Percentiles rank a stretch among this genome's conserved stretches.
These are phyloP conservation scores for Gasteruption jaculator DNA, from an alignment of 2,888 invertebrate genomes.

Conservation along the genomic window DNA sequence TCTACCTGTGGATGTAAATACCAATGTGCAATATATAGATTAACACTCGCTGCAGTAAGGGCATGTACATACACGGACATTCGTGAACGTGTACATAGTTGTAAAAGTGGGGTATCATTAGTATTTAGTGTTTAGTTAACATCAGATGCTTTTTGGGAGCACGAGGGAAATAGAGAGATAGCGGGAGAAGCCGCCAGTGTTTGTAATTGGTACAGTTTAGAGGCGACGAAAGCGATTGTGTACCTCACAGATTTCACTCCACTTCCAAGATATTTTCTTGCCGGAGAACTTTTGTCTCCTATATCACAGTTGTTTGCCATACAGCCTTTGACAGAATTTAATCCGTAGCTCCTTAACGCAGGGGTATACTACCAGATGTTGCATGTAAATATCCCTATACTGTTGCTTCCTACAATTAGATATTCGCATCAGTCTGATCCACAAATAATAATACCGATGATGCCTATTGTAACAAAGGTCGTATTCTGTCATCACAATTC, in stretches of 20 bases:
- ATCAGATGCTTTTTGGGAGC: constrained; percentile 35
- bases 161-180: constrained; percentile 6
- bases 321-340: too few species aligned
- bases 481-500: too few species aligned
- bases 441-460: constrained; percentile 41
- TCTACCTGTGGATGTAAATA: too few species aligned
- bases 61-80: too few species aligned
- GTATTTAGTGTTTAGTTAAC: constrained; percentile 50
- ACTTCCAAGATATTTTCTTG: constrained; percentile 24
- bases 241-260: constrained; percentile 45
- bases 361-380: constrained; percentile 47
- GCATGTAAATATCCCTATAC: constrained; percentile 40
- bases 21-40: too few species aligned
- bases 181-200: constrained; percentile 46
- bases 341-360: too few species aligned
- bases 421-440: constrained; percentile 42
- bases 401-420: constrained; percentile 46
- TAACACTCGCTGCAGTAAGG: too few species aligned
- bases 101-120: too few species aligned
- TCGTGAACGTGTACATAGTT: too few species aligned
- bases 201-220: constrained; percentile 50
- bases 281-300: constrained; percentile 30
- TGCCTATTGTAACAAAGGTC: too few species aligned
- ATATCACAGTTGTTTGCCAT: too few species aligned
- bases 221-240: constrained; percentile 45